Base-by-base conservation (phyloP, 2,888 invertebrate species). In the Caenorhabditis panamensis region DNA sequence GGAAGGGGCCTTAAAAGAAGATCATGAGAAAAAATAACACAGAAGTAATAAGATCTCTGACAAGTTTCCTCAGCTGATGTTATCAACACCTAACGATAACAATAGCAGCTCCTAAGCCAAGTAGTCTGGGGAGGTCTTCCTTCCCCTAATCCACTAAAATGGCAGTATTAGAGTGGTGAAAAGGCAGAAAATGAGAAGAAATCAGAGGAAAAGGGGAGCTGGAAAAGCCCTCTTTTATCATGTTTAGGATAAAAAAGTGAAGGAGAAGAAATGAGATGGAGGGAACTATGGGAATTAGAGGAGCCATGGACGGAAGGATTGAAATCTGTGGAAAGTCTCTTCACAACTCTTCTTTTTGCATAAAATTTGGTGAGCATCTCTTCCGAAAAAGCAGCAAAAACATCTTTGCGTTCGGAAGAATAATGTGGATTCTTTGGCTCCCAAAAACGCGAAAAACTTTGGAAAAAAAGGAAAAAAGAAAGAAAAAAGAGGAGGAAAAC, bases 401-500 rank as follows among this genome's bases (percentile, higher is more conserved):
- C 41, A 16, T 13, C 16, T 41, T 41, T 13, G 9, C 13, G 2
- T 41, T 13, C 16, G 20, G 3, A 53, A 11, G 53, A 11, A 11
- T 53, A 53, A 53, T 11, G 20, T 16, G 47, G 47, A 31, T 31
- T n/a, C n/a, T n/a, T n/a, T n/a, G 31, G 4, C 5, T 31, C 9
- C 31, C 13, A 16, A 53, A 53, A 20, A 20, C 20, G 3, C 18
- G 6, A 20, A 53, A 53, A 53, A 20, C 53, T 53, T 53, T 18
- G n/a, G 53, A 53, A 53, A 22, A 53, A 18, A 18, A 20, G 53
- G 5, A 11, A 44, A 44, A 44, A 44, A 36, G 18, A 20, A 28
- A 13, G 18, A 18, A 58, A 11, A 58, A 41, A 63, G 20, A 63
- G 41, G n/a, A n/a, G n/a, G n/a, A 63, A 24, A 64, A 28, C 22